Evolutionary conservation across 2,113 vertebrate genomes (phyloP).

Genomic region (Erinaceus europaeus): DNA sequence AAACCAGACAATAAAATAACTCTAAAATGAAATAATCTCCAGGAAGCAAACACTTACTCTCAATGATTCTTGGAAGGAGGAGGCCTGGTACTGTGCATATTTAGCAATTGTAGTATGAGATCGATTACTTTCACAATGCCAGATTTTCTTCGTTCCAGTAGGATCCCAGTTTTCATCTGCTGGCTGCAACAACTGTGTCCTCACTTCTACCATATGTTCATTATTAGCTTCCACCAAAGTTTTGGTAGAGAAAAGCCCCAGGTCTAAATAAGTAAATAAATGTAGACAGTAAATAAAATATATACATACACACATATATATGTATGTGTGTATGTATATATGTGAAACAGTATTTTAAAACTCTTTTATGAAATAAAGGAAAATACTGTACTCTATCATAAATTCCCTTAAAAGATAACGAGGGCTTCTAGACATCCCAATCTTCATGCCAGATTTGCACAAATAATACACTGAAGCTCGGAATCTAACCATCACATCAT

Average conservation of each 20-base stretch:
- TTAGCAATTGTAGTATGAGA: conserved; percentile 97
- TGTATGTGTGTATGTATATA: too few species aligned
- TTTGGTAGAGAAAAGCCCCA: conserved; percentile 98
- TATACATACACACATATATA: too few species aligned
- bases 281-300: conserved; percentile 14
- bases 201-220: conserved; percentile 97
- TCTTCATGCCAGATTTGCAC: neutral
- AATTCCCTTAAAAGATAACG: neutral
- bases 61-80: conserved; percentile 98
- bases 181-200: conserved; percentile 95
- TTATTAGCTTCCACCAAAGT: conserved; percentile 98
- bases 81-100: conserved; percentile 98
- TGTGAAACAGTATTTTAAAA: conserved; percentile 13
- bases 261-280: conserved; percentile 83
- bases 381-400: neutral
- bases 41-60: conserved; percentile 85
- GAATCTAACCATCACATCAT: neutral
- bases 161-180: conserved; percentile 98
- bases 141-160: conserved; percentile 94
- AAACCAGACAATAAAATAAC: neutral
- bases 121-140: conserved; percentile 97
- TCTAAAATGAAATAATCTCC: conserved; percentile 14
- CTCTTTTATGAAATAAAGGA: neutral
- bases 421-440: neutral
- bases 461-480: neutral